Conservation (phyloP, 2,113 vertebrate species). For the Python bivittatus region DNA sequence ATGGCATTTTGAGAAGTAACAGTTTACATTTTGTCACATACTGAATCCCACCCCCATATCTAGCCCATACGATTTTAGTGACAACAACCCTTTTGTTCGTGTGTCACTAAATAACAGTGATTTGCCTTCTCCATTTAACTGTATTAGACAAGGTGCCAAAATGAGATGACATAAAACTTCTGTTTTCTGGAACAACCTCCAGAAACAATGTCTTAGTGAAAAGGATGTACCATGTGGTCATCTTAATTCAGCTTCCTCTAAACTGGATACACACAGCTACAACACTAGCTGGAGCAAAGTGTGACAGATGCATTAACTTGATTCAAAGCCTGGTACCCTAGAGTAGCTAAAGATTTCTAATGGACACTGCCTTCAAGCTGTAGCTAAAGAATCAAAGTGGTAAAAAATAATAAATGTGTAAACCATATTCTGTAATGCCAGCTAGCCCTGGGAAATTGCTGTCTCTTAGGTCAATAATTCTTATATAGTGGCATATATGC, state of each 20-base stretch:
- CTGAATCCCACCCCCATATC: neutral
- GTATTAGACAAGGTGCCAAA: conserved; percentile 20
- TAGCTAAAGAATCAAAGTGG: neutral
- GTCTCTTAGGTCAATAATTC: neutral
- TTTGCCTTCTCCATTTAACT: conserved; percentile 2
- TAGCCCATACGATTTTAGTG: neutral
- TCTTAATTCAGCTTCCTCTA: neutral
- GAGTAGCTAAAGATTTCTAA: conserved; percentile 12
- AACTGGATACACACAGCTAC: conserved; percentile 5
- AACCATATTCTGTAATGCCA: neutral
- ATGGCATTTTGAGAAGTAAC: neutral
- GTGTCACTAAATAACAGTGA: neutral
- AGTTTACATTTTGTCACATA: neutral
- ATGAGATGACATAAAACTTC: neutral
- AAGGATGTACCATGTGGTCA: conserved; percentile 3
- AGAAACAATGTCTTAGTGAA: conserved; percentile 21
- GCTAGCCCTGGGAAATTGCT: neutral
- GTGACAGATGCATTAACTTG: neutral
- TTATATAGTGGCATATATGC: neutral
- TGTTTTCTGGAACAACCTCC: conserved; percentile 34
- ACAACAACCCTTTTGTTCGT: neutral
- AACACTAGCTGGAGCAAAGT: neutral
- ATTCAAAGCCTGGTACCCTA: conserved; percentile 23
- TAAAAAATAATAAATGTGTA: neutral
- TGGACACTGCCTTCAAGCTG: conserved; percentile 16